Conservation (phyloP, 2,113 vertebrate species). For the Aleadryas rufinucha region DNA sequence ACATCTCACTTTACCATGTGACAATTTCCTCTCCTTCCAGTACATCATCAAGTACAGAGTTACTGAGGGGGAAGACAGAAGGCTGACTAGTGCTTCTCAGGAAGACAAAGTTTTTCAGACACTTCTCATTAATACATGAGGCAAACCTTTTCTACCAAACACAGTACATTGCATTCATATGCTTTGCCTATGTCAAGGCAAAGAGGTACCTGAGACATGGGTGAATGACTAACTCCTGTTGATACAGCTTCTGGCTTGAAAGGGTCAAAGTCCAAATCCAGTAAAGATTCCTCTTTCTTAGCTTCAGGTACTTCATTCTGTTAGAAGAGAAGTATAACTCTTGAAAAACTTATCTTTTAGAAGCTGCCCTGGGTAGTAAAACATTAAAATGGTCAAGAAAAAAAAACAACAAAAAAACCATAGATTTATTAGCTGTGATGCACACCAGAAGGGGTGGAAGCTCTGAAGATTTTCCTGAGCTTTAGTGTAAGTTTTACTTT, state of each 20-base stretch:
- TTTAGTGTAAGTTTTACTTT: neutral
- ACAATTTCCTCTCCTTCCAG: neutral
- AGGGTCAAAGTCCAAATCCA: conserved; percentile 95
- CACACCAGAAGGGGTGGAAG: neutral
- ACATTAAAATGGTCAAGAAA: neutral
- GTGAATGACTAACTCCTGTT: conserved; percentile 68
- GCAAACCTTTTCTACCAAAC: neutral
- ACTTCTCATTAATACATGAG: neutral
- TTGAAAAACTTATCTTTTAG: neutral
- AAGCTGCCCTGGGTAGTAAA: neutral
- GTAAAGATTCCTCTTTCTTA: conserved; percentile 86
- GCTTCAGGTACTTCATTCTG: conserved; percentile 74
- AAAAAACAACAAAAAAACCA: neutral
- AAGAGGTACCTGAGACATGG: conserved; percentile 78
- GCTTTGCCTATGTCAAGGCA: neutral
- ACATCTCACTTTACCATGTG: neutral
- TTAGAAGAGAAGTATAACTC: neutral
- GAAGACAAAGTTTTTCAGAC: neutral
- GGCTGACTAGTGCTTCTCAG: neutral
- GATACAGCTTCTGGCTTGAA: conserved; percentile 85
- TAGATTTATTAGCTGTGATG: neutral
- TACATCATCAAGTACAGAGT: neutral
- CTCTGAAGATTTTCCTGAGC: neutral
- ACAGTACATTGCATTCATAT: neutral
- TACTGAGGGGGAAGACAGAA: neutral